Conservation (phyloP, 2,888 invertebrate genomes). For the Tetheella fluctuosa region DNA sequence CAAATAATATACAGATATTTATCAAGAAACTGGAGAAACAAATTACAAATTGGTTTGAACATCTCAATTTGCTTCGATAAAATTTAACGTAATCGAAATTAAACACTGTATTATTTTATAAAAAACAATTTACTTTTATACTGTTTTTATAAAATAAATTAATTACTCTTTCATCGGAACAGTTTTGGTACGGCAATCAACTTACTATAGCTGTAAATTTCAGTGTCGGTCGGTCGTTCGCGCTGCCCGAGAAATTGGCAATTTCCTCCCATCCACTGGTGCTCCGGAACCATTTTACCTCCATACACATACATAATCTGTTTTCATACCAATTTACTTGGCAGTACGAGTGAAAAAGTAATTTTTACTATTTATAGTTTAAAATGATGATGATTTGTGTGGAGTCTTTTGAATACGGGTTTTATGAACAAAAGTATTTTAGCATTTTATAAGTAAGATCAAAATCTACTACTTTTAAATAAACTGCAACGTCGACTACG, state of each 20-base stretch:
- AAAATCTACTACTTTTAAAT: no score
- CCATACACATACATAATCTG: slow-evolving; percentile 45
- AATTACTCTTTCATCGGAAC: not conserved
- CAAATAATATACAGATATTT: no score
- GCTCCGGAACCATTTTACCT: slow-evolving; percentile 47
- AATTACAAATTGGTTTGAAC: not conserved
- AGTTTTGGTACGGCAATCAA: slow-evolving; percentile 7
- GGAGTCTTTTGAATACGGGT: not conserved
- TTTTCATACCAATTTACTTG: slow-evolving; percentile 43
- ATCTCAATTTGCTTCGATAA: not conserved
- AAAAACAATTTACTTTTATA: not conserved
- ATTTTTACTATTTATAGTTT: not conserved
- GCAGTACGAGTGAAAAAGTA: slow-evolving; percentile 16
- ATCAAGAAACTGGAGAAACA: not conserved
- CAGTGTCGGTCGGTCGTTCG: slow-evolving; percentile 19
- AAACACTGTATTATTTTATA: not conserved
- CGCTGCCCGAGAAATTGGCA: slow-evolving; percentile 67
- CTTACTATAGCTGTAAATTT: slow-evolving; percentile 35
- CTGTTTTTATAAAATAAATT: slow-evolving; percentile 2
- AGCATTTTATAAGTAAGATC: no score
- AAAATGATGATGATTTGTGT: not conserved
- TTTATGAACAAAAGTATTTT: no score
- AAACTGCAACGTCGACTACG: no score
- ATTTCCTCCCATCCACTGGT: slow-evolving; percentile 63
- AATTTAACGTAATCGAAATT: not conserved